These are phyloP conservation scores for Chaitophorus viminalis DNA, from an alignment of 2,888 invertebrate genomes.

Conservation along the genomic window DNA sequence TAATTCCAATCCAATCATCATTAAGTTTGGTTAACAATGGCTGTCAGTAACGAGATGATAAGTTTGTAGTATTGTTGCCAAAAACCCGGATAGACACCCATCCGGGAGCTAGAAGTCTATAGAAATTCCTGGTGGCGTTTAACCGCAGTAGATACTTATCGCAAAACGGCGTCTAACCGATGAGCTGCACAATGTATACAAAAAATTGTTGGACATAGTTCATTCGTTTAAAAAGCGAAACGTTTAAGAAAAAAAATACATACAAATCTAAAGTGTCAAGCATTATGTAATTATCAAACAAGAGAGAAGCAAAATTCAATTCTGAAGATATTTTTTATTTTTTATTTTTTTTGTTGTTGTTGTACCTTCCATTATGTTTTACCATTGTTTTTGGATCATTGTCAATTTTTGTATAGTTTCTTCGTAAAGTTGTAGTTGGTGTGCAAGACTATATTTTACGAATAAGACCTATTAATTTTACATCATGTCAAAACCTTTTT, in stretches of 20 bases:
- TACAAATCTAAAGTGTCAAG: neutral
- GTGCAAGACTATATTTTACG: neutral
- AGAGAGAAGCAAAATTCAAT: neutral
- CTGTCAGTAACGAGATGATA: too few species aligned
- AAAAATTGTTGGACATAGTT: too few species aligned
- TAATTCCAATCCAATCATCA: too few species aligned
- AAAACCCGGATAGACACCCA: too few species aligned
- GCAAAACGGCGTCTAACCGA: too few species aligned
- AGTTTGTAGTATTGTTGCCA: too few species aligned
- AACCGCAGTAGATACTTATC: too few species aligned
- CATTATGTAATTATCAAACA: neutral
- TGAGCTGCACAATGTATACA: too few species aligned
- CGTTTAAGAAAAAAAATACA: neutral
- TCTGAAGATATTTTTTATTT: neutral
- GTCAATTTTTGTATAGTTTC: conserved; percentile 23
- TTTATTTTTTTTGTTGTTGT: neutral
- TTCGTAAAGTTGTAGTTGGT: neutral
- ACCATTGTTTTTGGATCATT: conserved; percentile 12
- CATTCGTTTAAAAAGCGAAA: too few species aligned
- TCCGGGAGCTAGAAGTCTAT: too few species aligned
- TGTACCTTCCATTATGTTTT: neutral
- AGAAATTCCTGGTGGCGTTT: too few species aligned
- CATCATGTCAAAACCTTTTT: conserved; percentile 33
- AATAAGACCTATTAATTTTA: conserved; percentile 42
- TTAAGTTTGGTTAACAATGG: too few species aligned